These are phyloP conservation scores for Limenitis camilla DNA, from an alignment of 2,888 invertebrate genomes.

Conservation along the genomic window DNA sequence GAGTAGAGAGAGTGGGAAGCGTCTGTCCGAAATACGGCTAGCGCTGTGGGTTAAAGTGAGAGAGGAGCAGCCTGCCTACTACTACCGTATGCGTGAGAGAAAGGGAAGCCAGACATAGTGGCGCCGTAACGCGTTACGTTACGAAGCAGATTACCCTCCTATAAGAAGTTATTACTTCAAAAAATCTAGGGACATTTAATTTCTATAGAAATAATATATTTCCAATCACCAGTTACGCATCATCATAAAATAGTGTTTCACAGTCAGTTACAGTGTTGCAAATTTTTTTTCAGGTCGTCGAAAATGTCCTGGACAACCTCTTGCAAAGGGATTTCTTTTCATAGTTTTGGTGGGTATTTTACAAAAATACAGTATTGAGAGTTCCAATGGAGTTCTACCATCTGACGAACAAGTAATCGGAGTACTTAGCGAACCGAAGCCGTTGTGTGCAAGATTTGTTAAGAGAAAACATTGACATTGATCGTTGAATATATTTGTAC, in stretches of 20 bases:
- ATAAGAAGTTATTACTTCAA: too few relatives aligned
- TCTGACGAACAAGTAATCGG: conserved; percentile 41
- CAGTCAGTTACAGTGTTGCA: neutral
- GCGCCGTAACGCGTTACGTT: too few relatives aligned
- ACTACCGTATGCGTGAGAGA: too few relatives aligned
- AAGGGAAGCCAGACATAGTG: too few relatives aligned
- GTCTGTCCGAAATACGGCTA: too few relatives aligned
- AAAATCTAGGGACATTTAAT: too few relatives aligned
- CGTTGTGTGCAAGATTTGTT: conserved; percentile 15
- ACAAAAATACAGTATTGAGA: conserved; percentile 57
- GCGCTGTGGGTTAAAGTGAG: too few relatives aligned
- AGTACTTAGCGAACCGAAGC: conserved; percentile 39
- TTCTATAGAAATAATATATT: too few relatives aligned
- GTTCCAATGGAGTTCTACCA: conserved; percentile 37
- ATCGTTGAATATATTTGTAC: neutral
- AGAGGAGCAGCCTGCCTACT: too few relatives aligned
- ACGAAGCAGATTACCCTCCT: too few relatives aligned
- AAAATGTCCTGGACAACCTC: conserved; percentile 76
- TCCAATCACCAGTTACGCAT: too few relatives aligned
- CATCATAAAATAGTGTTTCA: neutral
- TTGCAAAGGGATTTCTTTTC: conserved; percentile 75
- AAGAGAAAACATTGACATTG: neutral
- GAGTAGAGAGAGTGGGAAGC: too few relatives aligned
- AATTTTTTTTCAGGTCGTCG: conserved; percentile 66
- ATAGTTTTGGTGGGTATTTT: conserved; percentile 72